Conservation (phyloP, 2,113 vertebrate genomes). For the Misgurnus mizolepis region DNA sequence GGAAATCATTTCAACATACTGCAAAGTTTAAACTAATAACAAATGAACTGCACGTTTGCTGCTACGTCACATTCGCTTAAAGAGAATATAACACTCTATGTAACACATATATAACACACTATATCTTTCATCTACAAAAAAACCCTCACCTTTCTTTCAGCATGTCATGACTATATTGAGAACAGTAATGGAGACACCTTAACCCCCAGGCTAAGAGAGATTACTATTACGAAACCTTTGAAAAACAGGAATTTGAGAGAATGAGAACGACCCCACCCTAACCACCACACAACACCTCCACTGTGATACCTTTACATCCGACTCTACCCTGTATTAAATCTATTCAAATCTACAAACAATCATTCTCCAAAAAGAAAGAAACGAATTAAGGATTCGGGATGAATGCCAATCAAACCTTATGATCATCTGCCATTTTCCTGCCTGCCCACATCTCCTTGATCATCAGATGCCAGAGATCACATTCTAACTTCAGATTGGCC, state of each 20-base stretch:
- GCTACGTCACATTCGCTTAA: too few relatives aligned
- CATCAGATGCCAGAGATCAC: slow-evolving; percentile 95
- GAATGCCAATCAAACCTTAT: slow-evolving; percentile 80
- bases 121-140: too few relatives aligned
- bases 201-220: not conserved
- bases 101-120: too few relatives aligned
- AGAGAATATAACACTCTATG: too few relatives aligned
- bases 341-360: not conserved
- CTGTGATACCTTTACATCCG: not conserved
- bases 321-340: not conserved
- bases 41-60: too few relatives aligned
- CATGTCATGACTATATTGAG: too few relatives aligned
- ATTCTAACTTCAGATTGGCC: slow-evolving; percentile 92
- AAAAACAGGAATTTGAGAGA: not conserved
- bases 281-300: not conserved
- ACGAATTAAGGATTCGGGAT: too few relatives aligned
- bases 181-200: too few relatives aligned
- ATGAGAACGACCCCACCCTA: not conserved
- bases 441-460: slow-evolving; percentile 98
- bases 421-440: slow-evolving; percentile 87
- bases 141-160: too few relatives aligned
- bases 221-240: not conserved
- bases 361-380: too few relatives aligned
- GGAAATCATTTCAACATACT: too few relatives aligned
- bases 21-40: too few relatives aligned